These are phyloP conservation scores for Clivina fossor DNA, from an alignment of 2,888 invertebrate species.

Conservation along the genomic window DNA sequence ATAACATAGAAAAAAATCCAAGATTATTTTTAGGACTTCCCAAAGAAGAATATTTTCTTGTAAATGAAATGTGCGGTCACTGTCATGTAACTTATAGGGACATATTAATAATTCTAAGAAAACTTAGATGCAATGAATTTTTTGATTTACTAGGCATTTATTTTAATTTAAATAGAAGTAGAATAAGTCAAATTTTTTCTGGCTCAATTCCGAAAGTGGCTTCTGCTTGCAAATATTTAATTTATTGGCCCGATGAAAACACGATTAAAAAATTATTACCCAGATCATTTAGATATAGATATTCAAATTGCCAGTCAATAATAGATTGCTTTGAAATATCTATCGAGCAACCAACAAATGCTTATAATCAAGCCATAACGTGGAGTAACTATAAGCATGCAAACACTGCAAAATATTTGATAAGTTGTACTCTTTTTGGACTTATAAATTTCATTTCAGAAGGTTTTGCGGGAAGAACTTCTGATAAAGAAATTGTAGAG, in stretches of 20 bases:
- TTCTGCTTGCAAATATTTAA: background rate
- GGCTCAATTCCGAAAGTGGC: background rate
- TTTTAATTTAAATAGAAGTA: background rate
- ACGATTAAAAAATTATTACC: conserved; percentile 32
- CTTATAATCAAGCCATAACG: conserved; percentile 41
- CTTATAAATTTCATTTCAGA: conserved; percentile 41
- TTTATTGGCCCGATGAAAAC: conserved; percentile 25
- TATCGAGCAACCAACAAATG: conserved; percentile 42
- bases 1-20: background rate
- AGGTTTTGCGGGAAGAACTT: conserved; percentile 40
- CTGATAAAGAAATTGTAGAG: conserved; percentile 38
- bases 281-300: conserved; percentile 36
- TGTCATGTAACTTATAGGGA: background rate
- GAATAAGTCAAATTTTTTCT: background rate
- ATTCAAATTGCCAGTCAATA: conserved; percentile 37
- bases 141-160: background rate
- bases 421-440: conserved; percentile 41
- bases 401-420: conserved; percentile 45
- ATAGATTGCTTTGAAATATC: conserved; percentile 43
- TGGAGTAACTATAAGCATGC: conserved; percentile 45
- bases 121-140: background rate
- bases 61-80: background rate
- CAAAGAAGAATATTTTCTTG: conserved; percentile 1
- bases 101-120: background rate
- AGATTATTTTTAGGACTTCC: background rate